Percentiles rank a stretch among this genome's conserved stretches.
phyloP scores from a whole-genome alignment of 1,140 invertebrate genomes.

The Andrena cerasifolii region DNA sequence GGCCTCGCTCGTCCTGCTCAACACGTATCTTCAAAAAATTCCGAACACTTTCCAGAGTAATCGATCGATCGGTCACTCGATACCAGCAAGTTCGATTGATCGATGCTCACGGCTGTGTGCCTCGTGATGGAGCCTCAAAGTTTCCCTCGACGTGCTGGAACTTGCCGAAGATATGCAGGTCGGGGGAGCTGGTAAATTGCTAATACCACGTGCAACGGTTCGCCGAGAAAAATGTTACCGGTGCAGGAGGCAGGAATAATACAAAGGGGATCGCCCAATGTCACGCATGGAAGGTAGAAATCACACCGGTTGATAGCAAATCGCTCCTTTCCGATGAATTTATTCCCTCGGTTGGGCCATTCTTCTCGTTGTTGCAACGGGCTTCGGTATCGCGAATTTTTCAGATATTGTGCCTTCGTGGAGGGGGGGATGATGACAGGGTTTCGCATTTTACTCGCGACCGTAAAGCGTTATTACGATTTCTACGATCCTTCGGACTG shows the following conservation, averaged over 20 bases:
- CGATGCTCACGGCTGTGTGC: slow-evolving; percentile 35
- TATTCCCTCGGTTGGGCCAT: neutral
- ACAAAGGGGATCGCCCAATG: neutral
- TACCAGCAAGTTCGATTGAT: slow-evolving; percentile 46
- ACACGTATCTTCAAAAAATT: slow-evolving; percentile 24
- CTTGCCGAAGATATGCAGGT: slow-evolving; percentile 18
- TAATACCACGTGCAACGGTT: slow-evolving; percentile 3
- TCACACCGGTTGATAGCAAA: neutral
- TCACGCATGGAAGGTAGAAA: neutral
- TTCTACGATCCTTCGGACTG: slow-evolving; percentile 5
- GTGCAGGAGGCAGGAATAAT: too few relatives aligned
- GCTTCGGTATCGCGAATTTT: neutral
- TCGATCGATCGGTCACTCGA: slow-evolving; percentile 59
- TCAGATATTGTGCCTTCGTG: neutral
- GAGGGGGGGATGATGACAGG: slow-evolving; percentile 13
- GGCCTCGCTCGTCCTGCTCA: neutral
- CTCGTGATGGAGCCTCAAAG: slow-evolving; percentile 54
- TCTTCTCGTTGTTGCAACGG: neutral
- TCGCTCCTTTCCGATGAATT: neutral
- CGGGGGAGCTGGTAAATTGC: slow-evolving; percentile 38
- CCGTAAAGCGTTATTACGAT: slow-evolving; percentile 17
- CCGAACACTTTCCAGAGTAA: neutral
- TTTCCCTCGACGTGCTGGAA: slow-evolving; percentile 43
- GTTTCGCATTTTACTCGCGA: slow-evolving; percentile 6
- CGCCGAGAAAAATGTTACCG: neutral